Evolutionary conservation across 1,140 invertebrate species (phyloP).

Genomic region (Drosophila hydei): DNA sequence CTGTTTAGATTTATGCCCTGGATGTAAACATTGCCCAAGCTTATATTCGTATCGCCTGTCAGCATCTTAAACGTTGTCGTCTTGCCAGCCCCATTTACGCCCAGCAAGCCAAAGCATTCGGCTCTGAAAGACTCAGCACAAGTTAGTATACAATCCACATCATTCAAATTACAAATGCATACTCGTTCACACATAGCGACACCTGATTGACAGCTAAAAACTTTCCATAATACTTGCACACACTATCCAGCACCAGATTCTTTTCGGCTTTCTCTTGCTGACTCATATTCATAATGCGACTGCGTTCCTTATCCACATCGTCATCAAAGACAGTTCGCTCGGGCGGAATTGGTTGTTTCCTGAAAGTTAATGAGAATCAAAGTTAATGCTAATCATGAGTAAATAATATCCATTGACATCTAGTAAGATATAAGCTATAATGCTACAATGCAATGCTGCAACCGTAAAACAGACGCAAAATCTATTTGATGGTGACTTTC

Average conservation of each 20-base stretch:
- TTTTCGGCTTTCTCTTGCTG: conserved; percentile 48
- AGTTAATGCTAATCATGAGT: too few relatives aligned
- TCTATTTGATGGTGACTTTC: too few relatives aligned
- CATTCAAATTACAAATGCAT: conserved; percentile 21
- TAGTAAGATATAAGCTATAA: too few relatives aligned
- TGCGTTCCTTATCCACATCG: conserved; percentile 84
- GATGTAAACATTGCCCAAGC: conserved; percentile 85
- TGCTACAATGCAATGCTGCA: too few relatives aligned
- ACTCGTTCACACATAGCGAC: conserved; percentile 85
- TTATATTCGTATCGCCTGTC: conserved; percentile 90
- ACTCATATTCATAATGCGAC: conserved; percentile 67
- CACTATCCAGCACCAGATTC: conserved; percentile 84
- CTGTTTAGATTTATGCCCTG: conserved; percentile 85
- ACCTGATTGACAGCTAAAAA: conserved; percentile 89
- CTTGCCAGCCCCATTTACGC: conserved; percentile 94
- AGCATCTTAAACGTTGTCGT: conserved; percentile 96
- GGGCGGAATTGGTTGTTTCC: conserved; percentile 50
- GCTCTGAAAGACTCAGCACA: conserved; percentile 80
- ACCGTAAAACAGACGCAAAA: too few relatives aligned
- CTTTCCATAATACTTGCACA: conserved; percentile 88
- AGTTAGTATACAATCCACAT: neutral
- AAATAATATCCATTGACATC: too few relatives aligned
- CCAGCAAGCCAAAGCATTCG: conserved; percentile 96
- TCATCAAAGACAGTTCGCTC: conserved; percentile 66
- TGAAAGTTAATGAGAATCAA: too few relatives aligned